These are phyloP conservation scores for Heliocidaris erythrogramma DNA, from an alignment of 35 echinoderm and acorn worm genomes.

Conservation along the genomic window DNA sequence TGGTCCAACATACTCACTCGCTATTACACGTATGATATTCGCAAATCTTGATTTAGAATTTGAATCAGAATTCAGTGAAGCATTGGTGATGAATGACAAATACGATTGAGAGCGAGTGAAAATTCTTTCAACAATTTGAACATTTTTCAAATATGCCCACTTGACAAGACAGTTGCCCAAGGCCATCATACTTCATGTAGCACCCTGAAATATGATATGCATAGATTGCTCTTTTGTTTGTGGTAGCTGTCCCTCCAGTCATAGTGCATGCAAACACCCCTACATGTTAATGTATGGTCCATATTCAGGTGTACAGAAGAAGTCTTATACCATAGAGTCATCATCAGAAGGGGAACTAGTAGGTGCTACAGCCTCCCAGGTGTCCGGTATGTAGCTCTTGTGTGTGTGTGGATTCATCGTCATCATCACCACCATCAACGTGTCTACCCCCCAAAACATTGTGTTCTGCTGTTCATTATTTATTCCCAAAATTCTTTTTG, in stretches of 20 bases:
- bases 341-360: not conserved
- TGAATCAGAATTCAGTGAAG: not conserved
- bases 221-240: not conserved
- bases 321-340: conserved; percentile 52
- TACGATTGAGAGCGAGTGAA: not conserved
- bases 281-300: conserved; percentile 20
- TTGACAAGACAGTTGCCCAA: not conserved
- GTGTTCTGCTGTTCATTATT: not conserved
- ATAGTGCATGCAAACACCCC: conserved; percentile 47
- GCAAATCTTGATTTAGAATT: no score
- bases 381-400: conserved; percentile 21
- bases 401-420: conserved; percentile 16
- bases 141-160: not conserved
- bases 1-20: not conserved
- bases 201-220: not conserved
- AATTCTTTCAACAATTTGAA: not conserved
- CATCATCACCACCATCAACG: conserved; percentile 21
- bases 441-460: not conserved
- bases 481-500: not conserved
- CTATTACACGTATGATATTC: not conserved
- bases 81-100: not conserved
- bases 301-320: conserved; percentile 59
- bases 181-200: not conserved
- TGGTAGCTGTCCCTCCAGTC: conserved; percentile 17
- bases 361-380: not conserved